Evolutionary conservation across 2,888 invertebrate genomes (phyloP), one percentile per base, ranked within the genome.

Genomic region (Paralinhomoeus sp.): DNA sequence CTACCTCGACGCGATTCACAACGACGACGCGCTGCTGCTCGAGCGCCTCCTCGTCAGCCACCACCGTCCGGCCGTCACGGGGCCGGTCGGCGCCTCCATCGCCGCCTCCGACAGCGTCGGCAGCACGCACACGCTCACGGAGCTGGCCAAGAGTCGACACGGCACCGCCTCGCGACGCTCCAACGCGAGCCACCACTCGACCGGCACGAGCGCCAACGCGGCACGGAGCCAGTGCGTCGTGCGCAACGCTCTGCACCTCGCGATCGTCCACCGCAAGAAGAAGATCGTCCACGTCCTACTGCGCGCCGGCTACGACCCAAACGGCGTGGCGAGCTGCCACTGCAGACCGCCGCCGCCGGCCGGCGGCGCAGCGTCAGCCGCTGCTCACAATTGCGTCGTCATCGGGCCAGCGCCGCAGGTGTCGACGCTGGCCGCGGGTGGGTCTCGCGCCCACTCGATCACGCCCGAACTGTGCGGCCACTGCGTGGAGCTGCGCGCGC

Each of bases 241-340:
- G 57, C 62, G 64, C 47, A 70, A 69, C 54, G 70, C 72, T 35
- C 61, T 73, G 22, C 73, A 73, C 59, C 60, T 70, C 52, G 71
- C 73, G n/a, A 68, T 73, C 41, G 70, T 70, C 49, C 66, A 71
- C 56, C 68, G 69, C 41, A 67, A 73, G 20, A 58, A 68, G 33
- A 58, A 59, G 40, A 58, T 60, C 39, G 57, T 53, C 7, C 60
- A 60, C 40, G 62, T 71, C 24, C 62, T 73, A 37, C 66, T 73
- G 39, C 69, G 68, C 48, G 67, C 67, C 54, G 68, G 69, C 33
- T 63, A 71, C 43, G 72, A 73, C 51, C 71, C 73, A 2, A 72
- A 73, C 57, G 65, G 68, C 46, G 67, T 69, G 1, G 70, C 69
- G 0, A 52, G 61, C n/a, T 58, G 58, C 45, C 53, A 53, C 41